These are phyloP conservation scores for Lepeophtheirus nordmannii DNA, from an alignment of 2,888 invertebrate species.

Conservation along the genomic window DNA sequence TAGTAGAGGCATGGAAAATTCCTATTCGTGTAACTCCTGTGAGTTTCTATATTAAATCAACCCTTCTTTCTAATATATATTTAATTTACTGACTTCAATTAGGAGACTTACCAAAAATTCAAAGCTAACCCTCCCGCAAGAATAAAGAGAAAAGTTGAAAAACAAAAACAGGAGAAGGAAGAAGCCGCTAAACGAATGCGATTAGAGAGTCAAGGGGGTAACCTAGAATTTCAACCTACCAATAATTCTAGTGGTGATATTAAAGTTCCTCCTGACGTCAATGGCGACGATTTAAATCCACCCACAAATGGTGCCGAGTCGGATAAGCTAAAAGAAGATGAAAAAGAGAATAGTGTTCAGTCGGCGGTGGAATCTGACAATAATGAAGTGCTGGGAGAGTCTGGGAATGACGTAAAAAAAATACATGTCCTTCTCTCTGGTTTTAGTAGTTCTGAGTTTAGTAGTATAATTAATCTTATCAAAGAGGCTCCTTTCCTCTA, in stretches of 20 bases:
- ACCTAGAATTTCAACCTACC: background rate
- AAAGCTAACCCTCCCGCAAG: slow-evolving; percentile 44
- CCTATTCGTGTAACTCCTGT: slow-evolving; percentile 64
- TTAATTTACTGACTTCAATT: background rate
- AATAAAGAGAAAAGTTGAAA: slow-evolving; percentile 33
- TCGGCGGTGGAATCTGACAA: background rate
- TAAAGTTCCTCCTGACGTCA: background rate
- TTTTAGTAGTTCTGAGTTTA: slow-evolving; percentile 9
- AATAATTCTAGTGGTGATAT: background rate
- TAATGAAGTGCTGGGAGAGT: background rate
- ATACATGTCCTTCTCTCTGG: slow-evolving; percentile 1
- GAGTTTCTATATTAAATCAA: slow-evolving; percentile 13
- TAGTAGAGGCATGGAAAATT: slow-evolving; percentile 89
- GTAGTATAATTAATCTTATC: background rate
- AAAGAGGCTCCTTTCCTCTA: background rate
- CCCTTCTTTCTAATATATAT: background rate
- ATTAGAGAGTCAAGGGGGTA: slow-evolving; percentile 17
- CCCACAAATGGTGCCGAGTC: background rate
- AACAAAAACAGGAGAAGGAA: slow-evolving; percentile 28
- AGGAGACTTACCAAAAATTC: slow-evolving; percentile 67
- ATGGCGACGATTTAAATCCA: background rate
- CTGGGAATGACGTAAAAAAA: background rate
- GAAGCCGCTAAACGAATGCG: slow-evolving; percentile 20
- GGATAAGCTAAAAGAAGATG: background rate
- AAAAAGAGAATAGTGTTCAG: background rate